A percentile compares a stretch with the other conserved stretches of the same genome.
phyloP scores from a whole-genome alignment of 2,888 invertebrate genomes.

The Smittia sp. region DNA sequence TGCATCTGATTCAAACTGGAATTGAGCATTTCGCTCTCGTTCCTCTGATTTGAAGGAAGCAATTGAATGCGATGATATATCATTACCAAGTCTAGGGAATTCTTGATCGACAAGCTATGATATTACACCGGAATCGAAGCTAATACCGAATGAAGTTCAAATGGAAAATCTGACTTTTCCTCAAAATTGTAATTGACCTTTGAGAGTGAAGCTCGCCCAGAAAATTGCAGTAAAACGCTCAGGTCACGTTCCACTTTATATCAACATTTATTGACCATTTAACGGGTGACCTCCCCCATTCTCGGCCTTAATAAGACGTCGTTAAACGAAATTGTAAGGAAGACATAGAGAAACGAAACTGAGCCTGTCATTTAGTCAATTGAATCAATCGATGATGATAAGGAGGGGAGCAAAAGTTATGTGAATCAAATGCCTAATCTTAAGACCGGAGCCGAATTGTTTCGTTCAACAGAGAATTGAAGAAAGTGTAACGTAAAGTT shows the following conservation, averaged over 20 bases:
- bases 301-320: not conserved
- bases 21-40: not conserved
- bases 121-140: constrained; percentile 26
- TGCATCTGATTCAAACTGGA: not conserved
- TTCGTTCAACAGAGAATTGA: too few relatives aligned
- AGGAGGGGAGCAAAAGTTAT: too few relatives aligned
- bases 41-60: not conserved
- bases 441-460: too few relatives aligned
- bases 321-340: constrained; percentile 5
- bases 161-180: not conserved
- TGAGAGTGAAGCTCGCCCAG: too few relatives aligned
- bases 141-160: not conserved
- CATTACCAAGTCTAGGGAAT: too few relatives aligned
- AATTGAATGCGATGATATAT: constrained; percentile 10
- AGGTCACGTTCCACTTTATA: constrained; percentile 38
- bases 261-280: constrained; percentile 36
- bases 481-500: too few relatives aligned
- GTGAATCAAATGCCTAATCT: too few relatives aligned
- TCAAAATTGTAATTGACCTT: constrained; percentile 22
- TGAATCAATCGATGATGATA: not conserved
- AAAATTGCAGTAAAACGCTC: constrained; percentile 33
- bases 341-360: not conserved
- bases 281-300: not conserved
- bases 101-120: constrained; percentile 31
- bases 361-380: constrained; percentile 7